A percentile compares a stretch with the other conserved stretches of the same genome.
These are phyloP conservation scores for Tribolium castaneum DNA, from an alignment of 1,140 invertebrate species.

Conservation along the genomic window DNA sequence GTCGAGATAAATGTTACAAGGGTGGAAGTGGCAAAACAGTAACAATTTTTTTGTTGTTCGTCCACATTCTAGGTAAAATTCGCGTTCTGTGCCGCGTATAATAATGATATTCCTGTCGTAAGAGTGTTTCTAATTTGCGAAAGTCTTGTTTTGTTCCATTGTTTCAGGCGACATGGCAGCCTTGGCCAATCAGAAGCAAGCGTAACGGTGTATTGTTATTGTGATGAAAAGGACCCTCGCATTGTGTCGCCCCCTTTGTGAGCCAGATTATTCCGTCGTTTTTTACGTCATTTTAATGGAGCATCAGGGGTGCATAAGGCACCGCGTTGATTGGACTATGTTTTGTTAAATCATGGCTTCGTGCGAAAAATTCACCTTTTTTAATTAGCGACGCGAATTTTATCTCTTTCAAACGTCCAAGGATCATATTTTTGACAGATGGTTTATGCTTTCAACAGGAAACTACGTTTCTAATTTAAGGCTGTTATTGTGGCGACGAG, in stretches of 20 bases:
- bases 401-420: neutral
- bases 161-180: slow-evolving; percentile 46
- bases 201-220: slow-evolving; percentile 49
- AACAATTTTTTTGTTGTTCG: no score
- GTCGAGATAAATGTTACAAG: no score
- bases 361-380: slow-evolving; percentile 49
- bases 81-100: neutral
- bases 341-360: slow-evolving; percentile 49
- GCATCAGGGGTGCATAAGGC: slow-evolving; percentile 34
- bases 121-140: slow-evolving; percentile 47
- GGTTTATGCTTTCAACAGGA: neutral
- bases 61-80: no score
- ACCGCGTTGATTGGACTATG: slow-evolving; percentile 45
- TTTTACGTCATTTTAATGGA: slow-evolving; percentile 51
- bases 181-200: slow-evolving; percentile 47
- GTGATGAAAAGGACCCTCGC: slow-evolving; percentile 48
- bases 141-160: slow-evolving; percentile 47
- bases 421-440: neutral
- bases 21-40: no score
- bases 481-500: neutral
- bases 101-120: neutral
- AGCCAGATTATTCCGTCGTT: slow-evolving; percentile 51
- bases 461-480: slow-evolving; percentile 18
- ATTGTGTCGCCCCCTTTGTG: slow-evolving; percentile 50
- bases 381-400: slow-evolving; percentile 48